Percentiles rank a stretch among this genome's conserved stretches.
Conservation (phyloP, 2,888 invertebrate species). For the Rhagonycha lutea region DNA sequence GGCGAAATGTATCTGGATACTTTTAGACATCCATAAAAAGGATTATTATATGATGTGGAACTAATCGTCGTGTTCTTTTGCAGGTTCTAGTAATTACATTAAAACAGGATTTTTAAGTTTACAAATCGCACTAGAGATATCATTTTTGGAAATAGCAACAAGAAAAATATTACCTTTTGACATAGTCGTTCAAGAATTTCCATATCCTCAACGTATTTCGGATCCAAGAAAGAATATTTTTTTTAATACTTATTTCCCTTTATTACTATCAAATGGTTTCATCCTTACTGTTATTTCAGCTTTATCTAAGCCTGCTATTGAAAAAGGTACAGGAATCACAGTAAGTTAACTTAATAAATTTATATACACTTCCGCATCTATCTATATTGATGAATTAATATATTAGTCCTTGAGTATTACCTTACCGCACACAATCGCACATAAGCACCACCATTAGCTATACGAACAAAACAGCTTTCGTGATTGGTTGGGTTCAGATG, state of each 20-base stretch:
- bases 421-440: too few species aligned
- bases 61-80: slow-evolving; percentile 6
- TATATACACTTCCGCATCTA: too few species aligned
- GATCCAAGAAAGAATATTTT: slow-evolving; percentile 42
- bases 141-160: slow-evolving; percentile 55
- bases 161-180: slow-evolving; percentile 28
- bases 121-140: slow-evolving; percentile 64
- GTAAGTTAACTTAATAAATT: slow-evolving; percentile 41
- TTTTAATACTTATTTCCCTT: slow-evolving; percentile 50
- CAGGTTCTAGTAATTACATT: slow-evolving; percentile 54
- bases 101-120: slow-evolving; percentile 60
- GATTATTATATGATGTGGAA: too few species aligned
- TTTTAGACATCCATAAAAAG: too few species aligned
- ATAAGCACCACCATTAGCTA: too few species aligned
- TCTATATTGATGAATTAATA: too few species aligned
- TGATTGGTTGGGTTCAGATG: too few species aligned
- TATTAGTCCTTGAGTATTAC: too few species aligned
- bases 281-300: slow-evolving; percentile 58
- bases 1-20: too few species aligned
- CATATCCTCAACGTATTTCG: slow-evolving; percentile 55
- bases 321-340: slow-evolving; percentile 63
- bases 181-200: slow-evolving; percentile 60
- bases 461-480: too few species aligned
- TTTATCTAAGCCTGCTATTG: slow-evolving; percentile 60
- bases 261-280: slow-evolving; percentile 53